Conservation (phyloP, 1,140 invertebrate genomes). For the Bombus fervidus region DNA sequence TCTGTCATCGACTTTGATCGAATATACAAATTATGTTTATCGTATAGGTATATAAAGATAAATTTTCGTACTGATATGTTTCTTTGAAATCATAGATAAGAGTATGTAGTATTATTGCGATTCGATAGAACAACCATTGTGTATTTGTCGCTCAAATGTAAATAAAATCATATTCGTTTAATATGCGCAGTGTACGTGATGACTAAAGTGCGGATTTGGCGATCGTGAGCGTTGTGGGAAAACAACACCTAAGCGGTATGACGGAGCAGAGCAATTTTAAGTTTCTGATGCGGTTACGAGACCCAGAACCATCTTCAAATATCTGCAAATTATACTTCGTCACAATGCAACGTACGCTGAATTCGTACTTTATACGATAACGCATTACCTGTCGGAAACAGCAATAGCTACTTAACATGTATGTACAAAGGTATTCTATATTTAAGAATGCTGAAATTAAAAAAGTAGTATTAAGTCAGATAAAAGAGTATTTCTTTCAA, state of each 20-base stretch:
- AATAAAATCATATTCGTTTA: constrained; percentile 73
- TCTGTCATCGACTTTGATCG: background rate
- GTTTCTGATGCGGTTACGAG: background rate
- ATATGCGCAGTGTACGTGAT: constrained; percentile 43
- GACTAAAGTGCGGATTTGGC: constrained; percentile 27
- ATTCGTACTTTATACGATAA: constrained; percentile 39
- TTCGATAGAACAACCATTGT: constrained; percentile 66
- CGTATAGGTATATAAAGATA: background rate
- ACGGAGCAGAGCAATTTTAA: background rate
- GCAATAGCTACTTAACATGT: constrained; percentile 42
- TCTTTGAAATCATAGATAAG: constrained; percentile 60
- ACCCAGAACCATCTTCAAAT: background rate
- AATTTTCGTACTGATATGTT: constrained; percentile 56
- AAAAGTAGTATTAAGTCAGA: constrained; percentile 38
- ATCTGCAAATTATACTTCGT: background rate
- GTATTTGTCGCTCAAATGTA: constrained; percentile 74
- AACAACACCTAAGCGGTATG: background rate
- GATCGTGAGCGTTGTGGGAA: constrained; percentile 7
- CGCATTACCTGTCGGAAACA: constrained; percentile 45
- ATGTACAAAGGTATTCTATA: constrained; percentile 52
- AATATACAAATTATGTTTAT: background rate
- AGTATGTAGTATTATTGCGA: constrained; percentile 65
- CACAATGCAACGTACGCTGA: constrained; percentile 5
- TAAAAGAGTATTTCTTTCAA: constrained; percentile 29
- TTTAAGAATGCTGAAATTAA: constrained; percentile 40